phyloP scores from a whole-genome alignment of 2,113 vertebrate species.

The Cinclus cinclus region DNA sequence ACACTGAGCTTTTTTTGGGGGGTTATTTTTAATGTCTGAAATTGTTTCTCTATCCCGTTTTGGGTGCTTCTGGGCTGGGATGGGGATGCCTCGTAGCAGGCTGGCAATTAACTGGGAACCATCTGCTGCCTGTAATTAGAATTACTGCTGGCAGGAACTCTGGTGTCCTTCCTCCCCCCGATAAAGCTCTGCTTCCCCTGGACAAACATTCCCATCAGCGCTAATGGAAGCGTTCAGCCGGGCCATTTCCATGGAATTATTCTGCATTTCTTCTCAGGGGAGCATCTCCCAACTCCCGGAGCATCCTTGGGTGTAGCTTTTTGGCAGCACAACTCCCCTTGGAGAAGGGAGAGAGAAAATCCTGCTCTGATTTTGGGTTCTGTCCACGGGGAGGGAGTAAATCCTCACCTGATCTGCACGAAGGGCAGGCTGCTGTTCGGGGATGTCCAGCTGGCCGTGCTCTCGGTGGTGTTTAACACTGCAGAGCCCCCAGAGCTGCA shows the following conservation, averaged over 20 bases:
- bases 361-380: background rate
- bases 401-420: constrained; percentile 41
- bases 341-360: no score
- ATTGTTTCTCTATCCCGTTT: background rate
- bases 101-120: background rate
- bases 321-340: background rate
- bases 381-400: no score
- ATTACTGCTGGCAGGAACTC: background rate
- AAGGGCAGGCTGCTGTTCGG: rapidly evolving
- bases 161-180: background rate
- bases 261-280: rapidly evolving
- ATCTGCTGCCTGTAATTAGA: background rate
- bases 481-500: background rate
- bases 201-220: background rate
- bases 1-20: no score
- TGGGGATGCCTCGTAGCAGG: background rate
- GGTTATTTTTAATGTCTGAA: background rate
- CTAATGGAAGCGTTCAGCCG: background rate
- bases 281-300: background rate
- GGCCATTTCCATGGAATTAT: rapidly evolving
- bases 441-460: background rate
- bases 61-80: background rate
- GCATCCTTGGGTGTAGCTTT: background rate
- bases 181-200: background rate
- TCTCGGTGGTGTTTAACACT: rapidly evolving